phyloP scores from a whole-genome alignment of 1,140 invertebrate genomes.

The Psix sp. region DNA sequence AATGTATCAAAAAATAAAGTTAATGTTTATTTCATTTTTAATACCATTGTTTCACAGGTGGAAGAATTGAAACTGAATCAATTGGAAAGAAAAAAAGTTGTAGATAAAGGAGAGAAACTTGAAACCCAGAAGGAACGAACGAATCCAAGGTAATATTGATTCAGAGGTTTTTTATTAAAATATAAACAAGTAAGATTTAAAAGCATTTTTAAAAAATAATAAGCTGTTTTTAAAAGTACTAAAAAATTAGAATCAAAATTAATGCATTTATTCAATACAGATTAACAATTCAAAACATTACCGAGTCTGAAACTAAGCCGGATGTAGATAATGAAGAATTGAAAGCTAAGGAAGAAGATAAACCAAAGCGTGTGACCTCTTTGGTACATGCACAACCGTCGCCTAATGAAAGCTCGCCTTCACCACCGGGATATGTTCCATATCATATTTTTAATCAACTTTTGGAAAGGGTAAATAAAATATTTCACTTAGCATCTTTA shows the following conservation, averaged over 20 bases:
- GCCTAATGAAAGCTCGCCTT: conserved; percentile 48
- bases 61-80: conserved; percentile 74
- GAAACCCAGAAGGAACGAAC: conserved; percentile 68
- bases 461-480: conserved; percentile 69
- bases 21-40: not conserved
- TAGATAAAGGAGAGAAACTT: conserved; percentile 66
- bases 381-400: conserved; percentile 38
- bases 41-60: conserved; percentile 60
- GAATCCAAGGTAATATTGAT: conserved; percentile 49
- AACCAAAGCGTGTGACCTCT: conserved; percentile 45
- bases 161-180: no score
- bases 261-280: conserved; percentile 11
- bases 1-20: not conserved
- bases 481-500: not conserved
- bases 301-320: conserved; percentile 54
- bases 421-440: conserved; percentile 69
- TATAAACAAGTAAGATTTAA: no score
- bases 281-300: conserved; percentile 32
- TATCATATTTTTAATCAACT: conserved; percentile 73
- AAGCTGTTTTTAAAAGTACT: conserved; percentile 7
- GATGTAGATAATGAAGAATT: conserved; percentile 63
- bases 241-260: not conserved
- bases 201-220: no score
- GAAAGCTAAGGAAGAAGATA: conserved; percentile 65
- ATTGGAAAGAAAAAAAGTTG: conserved; percentile 68